A percentile compares a stretch with the other conserved stretches of the same genome.
These are phyloP conservation scores for Motacilla tschutschensis DNA, from an alignment of 2,113 vertebrate genomes.

Conservation along the genomic window DNA sequence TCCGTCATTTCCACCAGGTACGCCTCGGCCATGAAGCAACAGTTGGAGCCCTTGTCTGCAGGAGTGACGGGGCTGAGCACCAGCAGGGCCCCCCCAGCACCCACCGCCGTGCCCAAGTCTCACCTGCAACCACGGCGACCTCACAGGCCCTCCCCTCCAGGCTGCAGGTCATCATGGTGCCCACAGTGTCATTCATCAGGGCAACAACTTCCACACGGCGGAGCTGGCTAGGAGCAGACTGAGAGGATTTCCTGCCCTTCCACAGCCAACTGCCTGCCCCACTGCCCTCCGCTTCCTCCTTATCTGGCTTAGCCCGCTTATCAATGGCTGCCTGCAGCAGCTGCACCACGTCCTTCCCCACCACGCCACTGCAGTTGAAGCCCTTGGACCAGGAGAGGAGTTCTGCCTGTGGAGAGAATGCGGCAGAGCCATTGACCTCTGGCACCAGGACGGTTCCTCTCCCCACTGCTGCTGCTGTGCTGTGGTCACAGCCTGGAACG, in stretches of 20 bases:
- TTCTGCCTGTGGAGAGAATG: conserved; percentile 69
- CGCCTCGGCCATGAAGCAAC: conserved; percentile 75
- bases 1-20: conserved; percentile 35
- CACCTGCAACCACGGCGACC: conserved; percentile 80
- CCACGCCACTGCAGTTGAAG: conserved; percentile 79
- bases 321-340: conserved; percentile 78
- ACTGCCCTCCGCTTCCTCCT: conserved; percentile 57
- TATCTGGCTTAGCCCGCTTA: neutral
- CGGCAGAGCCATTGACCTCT: fast-evolving
- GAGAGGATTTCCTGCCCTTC: neutral
- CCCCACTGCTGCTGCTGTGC: fast-evolving
- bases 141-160: conserved; percentile 70
- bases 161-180: conserved; percentile 85
- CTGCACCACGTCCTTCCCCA: conserved; percentile 80
- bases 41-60: conserved; percentile 68
- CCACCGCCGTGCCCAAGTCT: neutral
- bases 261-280: neutral
- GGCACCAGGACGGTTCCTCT: fast-evolving
- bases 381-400: conserved; percentile 88
- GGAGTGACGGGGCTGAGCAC: neutral
- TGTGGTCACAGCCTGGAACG: neutral
- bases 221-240: conserved; percentile 42
- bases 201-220: conserved; percentile 74
- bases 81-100: fast-evolving
- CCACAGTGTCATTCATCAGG: conserved; percentile 85